These are phyloP conservation scores for Zaprionus lineosus DNA, from an alignment of 2,888 invertebrate species.

Conservation along the genomic window DNA sequence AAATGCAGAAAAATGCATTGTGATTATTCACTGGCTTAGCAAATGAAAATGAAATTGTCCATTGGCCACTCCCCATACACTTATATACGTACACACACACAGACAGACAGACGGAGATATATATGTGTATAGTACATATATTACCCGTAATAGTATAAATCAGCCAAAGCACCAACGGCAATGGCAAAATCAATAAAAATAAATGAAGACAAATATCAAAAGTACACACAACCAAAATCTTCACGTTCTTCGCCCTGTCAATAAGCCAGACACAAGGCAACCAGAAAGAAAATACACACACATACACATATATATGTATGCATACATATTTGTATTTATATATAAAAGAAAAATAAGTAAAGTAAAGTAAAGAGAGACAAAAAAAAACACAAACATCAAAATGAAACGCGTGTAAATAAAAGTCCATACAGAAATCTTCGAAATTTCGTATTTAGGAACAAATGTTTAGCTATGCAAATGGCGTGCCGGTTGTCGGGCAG, in stretches of 20 bases:
- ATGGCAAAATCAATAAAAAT: slow-evolving; percentile 65
- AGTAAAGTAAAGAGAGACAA: slow-evolving; percentile 1
- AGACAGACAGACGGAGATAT: not conserved
- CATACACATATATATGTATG: no score
- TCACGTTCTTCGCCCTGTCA: slow-evolving; percentile 61
- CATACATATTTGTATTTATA: no score
- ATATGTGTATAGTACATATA: slow-evolving; percentile 16
- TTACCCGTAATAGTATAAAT: slow-evolving; percentile 44
- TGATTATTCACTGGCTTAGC: slow-evolving; percentile 73
- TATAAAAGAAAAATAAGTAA: slow-evolving; percentile 7
- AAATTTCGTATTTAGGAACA: slow-evolving; percentile 69
- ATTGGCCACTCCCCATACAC: slow-evolving; percentile 46
- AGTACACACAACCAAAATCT: slow-evolving; percentile 49
- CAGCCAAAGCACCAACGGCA: slow-evolving; percentile 25
- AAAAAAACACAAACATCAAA: slow-evolving; percentile 20
- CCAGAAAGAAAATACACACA: not conserved
- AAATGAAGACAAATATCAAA: slow-evolving; percentile 71
- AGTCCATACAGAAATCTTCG: slow-evolving; percentile 36
- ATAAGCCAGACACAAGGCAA: slow-evolving; percentile 52
- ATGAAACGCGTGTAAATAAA: slow-evolving; percentile 56
- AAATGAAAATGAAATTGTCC: slow-evolving; percentile 73
- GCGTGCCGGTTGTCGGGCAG: slow-evolving; percentile 57
- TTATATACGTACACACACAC: not conserved
- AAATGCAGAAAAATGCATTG: slow-evolving; percentile 59
- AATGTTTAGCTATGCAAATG: slow-evolving; percentile 78